Percentiles rank a stretch among this genome's conserved stretches.
phyloP scores from a whole-genome alignment of 2,113 vertebrate species.

The Rhinopomastus cyanomelas region DNA sequence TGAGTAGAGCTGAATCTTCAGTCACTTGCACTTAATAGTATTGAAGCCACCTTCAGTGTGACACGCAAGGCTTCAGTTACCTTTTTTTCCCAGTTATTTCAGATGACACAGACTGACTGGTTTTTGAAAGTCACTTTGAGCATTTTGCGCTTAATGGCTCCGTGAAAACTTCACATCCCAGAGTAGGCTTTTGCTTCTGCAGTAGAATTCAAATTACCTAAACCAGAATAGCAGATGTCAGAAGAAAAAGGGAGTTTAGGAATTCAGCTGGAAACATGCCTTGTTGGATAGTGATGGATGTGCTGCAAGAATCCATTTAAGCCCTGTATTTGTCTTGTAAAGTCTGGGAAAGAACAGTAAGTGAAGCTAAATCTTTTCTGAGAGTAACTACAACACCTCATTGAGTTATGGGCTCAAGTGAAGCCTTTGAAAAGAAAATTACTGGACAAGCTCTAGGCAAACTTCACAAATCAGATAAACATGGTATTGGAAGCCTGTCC shows the following conservation, averaged over 20 bases:
- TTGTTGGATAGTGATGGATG: neutral
- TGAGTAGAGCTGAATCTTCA: conserved; percentile 47
- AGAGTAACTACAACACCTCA: neutral
- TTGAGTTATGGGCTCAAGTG: neutral
- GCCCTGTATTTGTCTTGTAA: neutral
- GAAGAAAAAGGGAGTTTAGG: neutral
- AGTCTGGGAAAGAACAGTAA: neutral
- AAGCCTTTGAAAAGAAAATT: neutral
- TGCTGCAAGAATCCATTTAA: neutral
- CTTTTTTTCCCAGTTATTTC: neutral
- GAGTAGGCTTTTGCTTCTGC: neutral
- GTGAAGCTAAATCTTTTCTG: neutral
- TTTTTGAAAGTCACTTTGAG: neutral
- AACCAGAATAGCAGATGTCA: neutral
- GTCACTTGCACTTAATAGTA: neutral
- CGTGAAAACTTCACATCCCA: neutral
- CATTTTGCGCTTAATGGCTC: neutral
- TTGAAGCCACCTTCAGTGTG: neutral
- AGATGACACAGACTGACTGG: neutral
- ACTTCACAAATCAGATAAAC: neutral
- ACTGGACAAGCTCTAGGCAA: rapidly evolving
- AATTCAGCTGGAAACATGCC: neutral
- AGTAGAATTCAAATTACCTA: neutral
- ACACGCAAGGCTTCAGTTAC: neutral
- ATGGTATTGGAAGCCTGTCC: neutral